Evolutionary conservation across 2,797 vertebrate genomes (phyloP), one percentile per base, ranked within the genome.

Genomic region (Acrossocheilus wenchowensis): DNA sequence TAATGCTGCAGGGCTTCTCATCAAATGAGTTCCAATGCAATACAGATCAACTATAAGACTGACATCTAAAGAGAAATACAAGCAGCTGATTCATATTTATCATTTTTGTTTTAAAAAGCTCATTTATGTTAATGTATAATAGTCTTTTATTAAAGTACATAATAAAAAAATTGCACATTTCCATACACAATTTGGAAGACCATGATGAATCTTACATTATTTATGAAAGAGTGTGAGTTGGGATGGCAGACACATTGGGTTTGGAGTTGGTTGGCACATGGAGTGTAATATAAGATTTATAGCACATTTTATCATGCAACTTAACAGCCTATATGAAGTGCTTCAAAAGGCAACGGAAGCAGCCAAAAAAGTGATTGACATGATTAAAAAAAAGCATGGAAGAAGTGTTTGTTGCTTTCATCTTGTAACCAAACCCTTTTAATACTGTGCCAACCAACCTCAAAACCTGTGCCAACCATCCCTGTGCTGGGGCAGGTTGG

Each of bases 11-110:
- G 93, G 90, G 85, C 92, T 94, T 94, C 92, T 75, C 92, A 91
- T 92, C 91, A 94, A 96, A 95, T 95, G 86, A 94, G 93, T 94
- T 93, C 89, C 92, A 92, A 92, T 94, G 93, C 89, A 92, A 90
- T 89, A 92, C 88, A 90, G 83, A 93, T 94, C 90, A 92, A 88
- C 90, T 89, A 89, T 85, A 72, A 77, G 48, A 19, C 5, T 69
- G 23, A 50, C 43, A 71, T 71, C 12, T 60, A 72, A 87, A 82
- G 64, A 78, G 23, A 87, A 84, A 87, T n/a, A 54, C 23, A 83
- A 30, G 50, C 78, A 81, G 41, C 36, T 14, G 69, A 64, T 71
- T 84, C 60, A 30, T 45, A 54, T 62, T 45, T 72, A 30, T 8
- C 5, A 45, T 77, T 36, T 75, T 30, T 48, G n/a, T 48, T 74